Percentiles rank a stretch among this genome's conserved stretches.
phyloP scores from a whole-genome alignment of 2,888 invertebrate genomes.

The Anagyrus pseudococci region DNA sequence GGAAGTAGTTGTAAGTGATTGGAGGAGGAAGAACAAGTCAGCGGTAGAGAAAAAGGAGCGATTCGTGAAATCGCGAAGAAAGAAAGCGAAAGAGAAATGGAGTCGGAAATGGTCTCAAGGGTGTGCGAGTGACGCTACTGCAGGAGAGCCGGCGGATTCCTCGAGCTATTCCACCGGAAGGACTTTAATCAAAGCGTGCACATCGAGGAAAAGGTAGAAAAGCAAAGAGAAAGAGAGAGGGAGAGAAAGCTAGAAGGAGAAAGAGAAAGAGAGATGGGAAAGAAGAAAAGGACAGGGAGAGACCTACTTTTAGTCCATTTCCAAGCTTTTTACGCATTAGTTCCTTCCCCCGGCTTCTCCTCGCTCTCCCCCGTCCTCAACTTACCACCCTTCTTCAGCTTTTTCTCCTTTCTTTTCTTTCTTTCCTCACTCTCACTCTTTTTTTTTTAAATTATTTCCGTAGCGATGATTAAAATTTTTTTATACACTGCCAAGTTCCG shows the following conservation, averaged over 20 bases:
- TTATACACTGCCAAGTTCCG: no score
- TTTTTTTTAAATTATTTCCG: conserved; percentile 10
- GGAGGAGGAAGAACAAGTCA: no score
- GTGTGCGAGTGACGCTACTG: conserved; percentile 34
- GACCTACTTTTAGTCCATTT: conserved; percentile 32
- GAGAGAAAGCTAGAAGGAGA: neutral
- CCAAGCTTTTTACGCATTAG: conserved; percentile 28
- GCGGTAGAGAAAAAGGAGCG: no score
- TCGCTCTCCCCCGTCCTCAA: neutral
- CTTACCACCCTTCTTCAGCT: neutral
- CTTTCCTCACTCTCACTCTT: neutral
- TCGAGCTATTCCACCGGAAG: conserved; percentile 38
- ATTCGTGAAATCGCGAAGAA: no score
- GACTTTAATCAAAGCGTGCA: conserved; percentile 42
- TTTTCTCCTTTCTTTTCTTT: neutral
- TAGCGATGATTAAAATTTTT: conserved; percentile 24
- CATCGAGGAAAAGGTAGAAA: conserved; percentile 16
- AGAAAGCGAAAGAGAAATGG: conserved; percentile 31
- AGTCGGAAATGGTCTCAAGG: conserved; percentile 39
- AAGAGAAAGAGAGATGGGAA: neutral
- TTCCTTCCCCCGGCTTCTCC: conserved; percentile 2
- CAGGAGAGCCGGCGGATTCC: conserved; percentile 31
- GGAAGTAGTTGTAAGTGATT: no score
- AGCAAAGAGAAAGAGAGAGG: conserved; percentile 1
- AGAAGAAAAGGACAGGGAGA: conserved; percentile 12